phyloP scores from a whole-genome alignment of 2,797 vertebrate species.

The Ctenosaura bakeri region DNA sequence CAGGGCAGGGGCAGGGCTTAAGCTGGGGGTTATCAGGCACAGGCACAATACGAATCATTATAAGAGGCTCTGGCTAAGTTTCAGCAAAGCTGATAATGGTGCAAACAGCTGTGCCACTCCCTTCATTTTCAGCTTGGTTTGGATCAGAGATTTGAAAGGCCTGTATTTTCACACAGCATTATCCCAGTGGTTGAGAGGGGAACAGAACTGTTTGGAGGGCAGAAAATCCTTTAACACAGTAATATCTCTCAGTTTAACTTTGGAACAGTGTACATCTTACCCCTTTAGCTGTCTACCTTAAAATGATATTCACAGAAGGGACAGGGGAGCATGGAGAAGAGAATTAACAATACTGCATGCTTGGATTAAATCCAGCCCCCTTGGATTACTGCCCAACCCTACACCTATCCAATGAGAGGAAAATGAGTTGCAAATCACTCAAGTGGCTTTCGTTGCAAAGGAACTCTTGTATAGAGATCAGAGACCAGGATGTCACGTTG shows the following conservation, averaged over 20 bases:
- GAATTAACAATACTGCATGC: background rate
- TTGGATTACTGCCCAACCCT: background rate
- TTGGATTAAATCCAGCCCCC: background rate
- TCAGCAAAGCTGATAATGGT: background rate
- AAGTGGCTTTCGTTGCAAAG: background rate
- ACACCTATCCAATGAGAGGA: background rate
- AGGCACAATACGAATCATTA: slow-evolving; percentile 15
- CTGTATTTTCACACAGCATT: background rate
- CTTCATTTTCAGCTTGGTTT: background rate
- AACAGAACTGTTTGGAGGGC: background rate
- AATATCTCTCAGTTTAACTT: background rate
- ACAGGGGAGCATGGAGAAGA: background rate
- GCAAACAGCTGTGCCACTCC: background rate
- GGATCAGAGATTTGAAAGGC: background rate
- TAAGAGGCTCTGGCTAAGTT: slow-evolving; percentile 8
- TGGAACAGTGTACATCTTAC: background rate
- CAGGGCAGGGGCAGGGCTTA: background rate
- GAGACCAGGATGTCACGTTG: background rate
- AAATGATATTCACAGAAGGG: background rate
- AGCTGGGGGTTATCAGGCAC: background rate
- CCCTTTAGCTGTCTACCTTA: too few relatives aligned
- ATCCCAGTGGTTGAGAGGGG: background rate
- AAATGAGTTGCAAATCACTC: background rate
- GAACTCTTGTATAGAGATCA: background rate
- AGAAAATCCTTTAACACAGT: background rate